Evolutionary conservation across 2,888 invertebrate species (phyloP).

Genomic region (Oscheius myriophilus): DNA sequence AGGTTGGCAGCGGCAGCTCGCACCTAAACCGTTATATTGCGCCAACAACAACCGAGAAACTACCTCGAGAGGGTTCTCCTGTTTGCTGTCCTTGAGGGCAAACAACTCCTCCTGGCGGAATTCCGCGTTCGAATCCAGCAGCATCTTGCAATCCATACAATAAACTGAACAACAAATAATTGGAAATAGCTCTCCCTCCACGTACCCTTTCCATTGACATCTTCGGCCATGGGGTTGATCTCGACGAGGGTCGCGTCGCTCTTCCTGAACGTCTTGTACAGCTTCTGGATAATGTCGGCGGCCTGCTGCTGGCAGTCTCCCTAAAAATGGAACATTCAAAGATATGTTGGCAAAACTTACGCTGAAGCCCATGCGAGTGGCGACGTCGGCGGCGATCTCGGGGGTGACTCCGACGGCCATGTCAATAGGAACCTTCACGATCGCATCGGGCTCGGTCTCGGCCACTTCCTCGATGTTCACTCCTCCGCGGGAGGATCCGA

Average conservation of each 20-base stretch:
- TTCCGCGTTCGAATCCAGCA: slow-evolving; percentile 97
- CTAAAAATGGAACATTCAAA: slow-evolving; percentile 28
- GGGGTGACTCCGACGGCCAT: slow-evolving; percentile 63
- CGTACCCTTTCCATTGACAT: slow-evolving; percentile 79
- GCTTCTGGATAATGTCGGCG: slow-evolving; percentile 63
- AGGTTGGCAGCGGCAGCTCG: slow-evolving; percentile 91
- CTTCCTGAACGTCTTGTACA: slow-evolving; percentile 85
- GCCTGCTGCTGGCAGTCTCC: slow-evolving; percentile 64
- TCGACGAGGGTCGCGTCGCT: slow-evolving; percentile 96
- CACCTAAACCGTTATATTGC: slow-evolving; percentile 76
- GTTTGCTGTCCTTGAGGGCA: slow-evolving; percentile 72
- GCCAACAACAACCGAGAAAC: background rate
- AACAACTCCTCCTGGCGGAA: slow-evolving; percentile 88
- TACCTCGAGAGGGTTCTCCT: slow-evolving; percentile 57
- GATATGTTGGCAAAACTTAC: slow-evolving; percentile 30
- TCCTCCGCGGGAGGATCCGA: slow-evolving; percentile 95
- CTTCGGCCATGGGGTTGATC: slow-evolving; percentile 97
- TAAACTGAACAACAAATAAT: slow-evolving; percentile 52
- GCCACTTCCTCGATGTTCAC: slow-evolving; percentile 98
- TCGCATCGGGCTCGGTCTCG: slow-evolving; percentile 86
- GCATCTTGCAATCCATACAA: slow-evolving; percentile 97
- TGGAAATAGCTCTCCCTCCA: background rate
- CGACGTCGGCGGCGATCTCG: slow-evolving; percentile 63
- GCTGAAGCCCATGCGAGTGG: slow-evolving; percentile 67
- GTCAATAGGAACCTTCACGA: slow-evolving; percentile 77